Conservation (phyloP, 1,140 invertebrate genomes). For the Phortica variegata region DNA sequence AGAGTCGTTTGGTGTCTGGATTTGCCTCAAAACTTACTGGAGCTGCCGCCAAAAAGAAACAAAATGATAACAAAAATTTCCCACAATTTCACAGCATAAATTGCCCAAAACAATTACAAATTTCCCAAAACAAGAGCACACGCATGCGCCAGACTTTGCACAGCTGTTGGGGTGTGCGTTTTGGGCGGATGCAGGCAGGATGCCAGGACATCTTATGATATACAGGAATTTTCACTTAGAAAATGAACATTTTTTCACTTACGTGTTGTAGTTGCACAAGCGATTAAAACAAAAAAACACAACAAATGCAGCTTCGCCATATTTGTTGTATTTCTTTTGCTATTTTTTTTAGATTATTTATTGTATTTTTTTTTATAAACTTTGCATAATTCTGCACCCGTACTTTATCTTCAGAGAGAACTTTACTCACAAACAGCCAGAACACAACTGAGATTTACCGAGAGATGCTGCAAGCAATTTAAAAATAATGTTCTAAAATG, state of each 20-base stretch:
- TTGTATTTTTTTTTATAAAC: conserved; percentile 22
- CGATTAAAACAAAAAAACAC: conserved; percentile 30
- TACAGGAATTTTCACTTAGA: conserved; percentile 43
- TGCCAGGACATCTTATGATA: conserved; percentile 21
- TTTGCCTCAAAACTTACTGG: conserved; percentile 72
- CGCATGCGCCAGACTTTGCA: conserved; percentile 28
- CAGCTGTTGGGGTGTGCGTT: background rate
- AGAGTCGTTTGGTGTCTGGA: conserved; percentile 86
- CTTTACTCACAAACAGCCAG: conserved; percentile 18
- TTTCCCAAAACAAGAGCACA: conserved; percentile 38
- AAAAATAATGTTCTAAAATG: too few relatives aligned
- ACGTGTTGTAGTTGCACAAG: conserved; percentile 42
- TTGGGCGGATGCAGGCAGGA: conserved; percentile 21
- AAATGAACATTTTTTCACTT: conserved; percentile 16
- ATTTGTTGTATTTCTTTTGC: conserved; percentile 11
- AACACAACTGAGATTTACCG: conserved; percentile 23
- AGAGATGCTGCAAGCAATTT: too few relatives aligned
- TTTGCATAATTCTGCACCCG: too few relatives aligned
- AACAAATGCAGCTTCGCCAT: conserved; percentile 36
- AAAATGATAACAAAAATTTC: background rate
- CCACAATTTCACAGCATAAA: conserved; percentile 10
- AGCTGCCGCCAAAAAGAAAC: conserved; percentile 29
- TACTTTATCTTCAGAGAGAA: conserved; percentile 5
- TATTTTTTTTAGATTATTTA: background rate
- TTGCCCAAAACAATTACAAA: conserved; percentile 22